phyloP scores from a whole-genome alignment of 2,888 invertebrate species.

The Periphyllus acericola region DNA sequence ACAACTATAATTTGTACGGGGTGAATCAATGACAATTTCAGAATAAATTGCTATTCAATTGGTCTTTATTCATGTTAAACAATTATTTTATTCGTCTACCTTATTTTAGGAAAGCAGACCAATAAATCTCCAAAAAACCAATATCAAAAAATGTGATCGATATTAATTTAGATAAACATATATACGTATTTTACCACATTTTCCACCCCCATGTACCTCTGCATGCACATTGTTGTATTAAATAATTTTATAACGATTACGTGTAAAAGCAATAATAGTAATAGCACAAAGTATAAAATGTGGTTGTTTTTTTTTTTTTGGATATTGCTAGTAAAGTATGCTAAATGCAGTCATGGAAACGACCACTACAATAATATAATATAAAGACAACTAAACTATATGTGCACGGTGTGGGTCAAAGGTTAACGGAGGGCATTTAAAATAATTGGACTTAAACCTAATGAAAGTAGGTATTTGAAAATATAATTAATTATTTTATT shows the following conservation, averaged over 20 bases:
- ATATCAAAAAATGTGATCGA: neutral
- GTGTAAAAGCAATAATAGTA: neutral
- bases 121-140: neutral
- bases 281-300: neutral
- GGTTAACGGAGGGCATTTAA: slow-evolving; percentile 35
- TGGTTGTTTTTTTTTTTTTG: neutral
- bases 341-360: slow-evolving; percentile 44
- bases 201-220: neutral
- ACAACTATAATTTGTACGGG: neutral
- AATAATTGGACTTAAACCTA: slow-evolving; percentile 14
- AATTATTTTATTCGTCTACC: neutral
- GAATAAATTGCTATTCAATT: neutral
- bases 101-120: neutral
- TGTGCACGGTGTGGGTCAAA: slow-evolving; percentile 18
- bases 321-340: slow-evolving; percentile 7
- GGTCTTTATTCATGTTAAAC: neutral
- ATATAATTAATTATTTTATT: too few species aligned
- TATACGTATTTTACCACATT: too few species aligned
- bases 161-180: neutral
- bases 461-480: neutral
- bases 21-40: neutral
- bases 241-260: neutral
- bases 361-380: slow-evolving; percentile 18
- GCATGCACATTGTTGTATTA: neutral
- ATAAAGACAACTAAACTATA: neutral